These are phyloP conservation scores for Montipora foliosa DNA, from an alignment of 64 coral and sea anemone species.

Conservation along the genomic window DNA sequence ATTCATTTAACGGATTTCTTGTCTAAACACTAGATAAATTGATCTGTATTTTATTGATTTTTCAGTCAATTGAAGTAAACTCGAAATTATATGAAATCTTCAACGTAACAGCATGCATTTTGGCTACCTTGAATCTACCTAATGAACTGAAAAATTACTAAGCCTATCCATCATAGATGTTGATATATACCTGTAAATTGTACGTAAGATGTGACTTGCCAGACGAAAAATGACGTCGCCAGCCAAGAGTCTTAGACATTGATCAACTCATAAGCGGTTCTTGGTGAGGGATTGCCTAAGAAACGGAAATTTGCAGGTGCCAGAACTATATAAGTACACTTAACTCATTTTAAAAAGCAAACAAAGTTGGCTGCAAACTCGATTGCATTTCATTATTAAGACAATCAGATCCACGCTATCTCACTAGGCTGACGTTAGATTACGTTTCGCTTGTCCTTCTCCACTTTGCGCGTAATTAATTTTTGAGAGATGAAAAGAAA, in stretches of 20 bases:
- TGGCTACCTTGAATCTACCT: neutral
- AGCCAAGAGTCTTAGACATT: neutral
- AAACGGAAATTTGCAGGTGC: slow-evolving; percentile 12
- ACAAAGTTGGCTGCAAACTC: slow-evolving; percentile 10
- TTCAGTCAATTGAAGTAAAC: slow-evolving; percentile 21
- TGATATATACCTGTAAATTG: no score
- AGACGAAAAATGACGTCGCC: neutral
- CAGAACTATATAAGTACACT: neutral
- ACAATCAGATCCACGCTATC: slow-evolving; percentile 1
- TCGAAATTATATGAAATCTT: neutral
- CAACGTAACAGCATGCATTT: neutral
- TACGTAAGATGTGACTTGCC: neutral
- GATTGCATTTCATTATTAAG: neutral
- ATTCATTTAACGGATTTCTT: neutral
- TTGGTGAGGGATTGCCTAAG: neutral
- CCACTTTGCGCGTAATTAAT: neutral
- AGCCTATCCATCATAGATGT: no score
- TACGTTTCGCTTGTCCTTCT: neutral
- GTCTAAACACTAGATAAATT: slow-evolving; percentile 8
- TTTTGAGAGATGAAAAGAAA: slow-evolving; percentile 20
- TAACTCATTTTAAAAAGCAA: slow-evolving; percentile 10
- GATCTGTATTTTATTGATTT: neutral
- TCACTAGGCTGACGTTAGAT: neutral
- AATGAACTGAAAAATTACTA: neutral
- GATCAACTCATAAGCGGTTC: neutral